Base-by-base conservation (phyloP, 2,888 invertebrate species). In the Hemistola chrysoprasaria region DNA sequence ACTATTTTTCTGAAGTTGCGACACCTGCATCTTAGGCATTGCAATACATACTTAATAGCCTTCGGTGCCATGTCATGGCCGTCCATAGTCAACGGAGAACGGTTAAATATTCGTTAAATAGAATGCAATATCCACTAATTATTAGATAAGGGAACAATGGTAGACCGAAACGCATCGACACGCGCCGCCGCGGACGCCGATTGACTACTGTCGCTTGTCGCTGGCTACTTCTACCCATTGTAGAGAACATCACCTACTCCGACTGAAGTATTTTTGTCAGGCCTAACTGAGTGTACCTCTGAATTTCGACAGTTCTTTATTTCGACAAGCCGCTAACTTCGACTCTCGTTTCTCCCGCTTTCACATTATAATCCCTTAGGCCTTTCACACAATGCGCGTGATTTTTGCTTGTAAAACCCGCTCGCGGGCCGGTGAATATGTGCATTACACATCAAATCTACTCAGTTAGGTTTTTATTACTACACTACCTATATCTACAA, bases 111-210 rank as follows among this genome's bases (percentile, higher is more conserved):
- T 43, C 26, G 50, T 50, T 51, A 60, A 68, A 47, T 63, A 58
- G 63, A 62, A 62, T 70, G 76, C 70, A 69, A 76, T 76, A 70
- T 78, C 77, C 77, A 72, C 59, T 57, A 55, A 68, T 71, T 74
- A 71, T 70, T 53, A 50, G 50, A 53, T 53, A 56, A 37, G 30
- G 56, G 45, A 63, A 79, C 77, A 74, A 77, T 73, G 45, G 69
- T 20, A 39, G 30, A 50, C 50, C 60, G 53, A 53, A 52, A 48
- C 50, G 54, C 53, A 54, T 63, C 30, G 65, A 54, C 63, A 64
- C 62, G 66, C 58, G 48, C 55, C 61, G 53, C 65, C 55, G 37
- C 58, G 50, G 37, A 52, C 20, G 55, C 32, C 52, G 51, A 47
- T 43, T 48, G 51, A 47, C 43, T 43, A 61, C 62, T 61, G 60